Conservation (phyloP, 1,140 invertebrate genomes). For the Drosophila paulistorum region DNA sequence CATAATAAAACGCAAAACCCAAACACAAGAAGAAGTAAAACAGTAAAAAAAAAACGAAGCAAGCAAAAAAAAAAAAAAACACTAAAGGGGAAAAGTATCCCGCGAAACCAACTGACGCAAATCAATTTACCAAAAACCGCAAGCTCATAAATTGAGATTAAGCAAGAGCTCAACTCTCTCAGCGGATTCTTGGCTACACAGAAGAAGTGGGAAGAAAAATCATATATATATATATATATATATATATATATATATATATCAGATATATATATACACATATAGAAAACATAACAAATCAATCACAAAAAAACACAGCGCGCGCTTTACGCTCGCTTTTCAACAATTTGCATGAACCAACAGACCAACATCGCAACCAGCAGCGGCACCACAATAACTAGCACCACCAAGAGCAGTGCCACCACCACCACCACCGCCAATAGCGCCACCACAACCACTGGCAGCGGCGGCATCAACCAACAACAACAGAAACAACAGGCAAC, state of each 20-base stretch:
- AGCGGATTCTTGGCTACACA: conserved; percentile 21
- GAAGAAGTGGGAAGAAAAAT: neutral
- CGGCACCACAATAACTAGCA: conserved; percentile 27
- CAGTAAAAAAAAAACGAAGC: neutral
- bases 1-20: conserved; percentile 67
- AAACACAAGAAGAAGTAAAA: conserved; percentile 34
- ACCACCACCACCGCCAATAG: conserved; percentile 7
- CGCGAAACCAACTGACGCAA: conserved; percentile 67
- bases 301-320: conserved; percentile 37
- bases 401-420: conserved; percentile 2
- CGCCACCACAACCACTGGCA: conserved; percentile 25
- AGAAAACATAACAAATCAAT: conserved; percentile 73
- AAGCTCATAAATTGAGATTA: conserved; percentile 79
- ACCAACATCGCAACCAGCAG: conserved; percentile 38
- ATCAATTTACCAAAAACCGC: conserved; percentile 72
- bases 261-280: conserved; percentile 4
- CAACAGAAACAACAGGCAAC: conserved; percentile 24
- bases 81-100: conserved; percentile 6
- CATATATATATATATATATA: neutral
- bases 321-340: conserved; percentile 54
- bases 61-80: neutral
- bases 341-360: conserved; percentile 77
- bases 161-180: conserved; percentile 44
- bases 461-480: conserved; percentile 33
- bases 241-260: neutral